Percentiles rank a stretch among this genome's conserved stretches.
Evolutionary conservation across 2,888 invertebrate species (phyloP).

Genomic region (Allolobophora icterica): DNA sequence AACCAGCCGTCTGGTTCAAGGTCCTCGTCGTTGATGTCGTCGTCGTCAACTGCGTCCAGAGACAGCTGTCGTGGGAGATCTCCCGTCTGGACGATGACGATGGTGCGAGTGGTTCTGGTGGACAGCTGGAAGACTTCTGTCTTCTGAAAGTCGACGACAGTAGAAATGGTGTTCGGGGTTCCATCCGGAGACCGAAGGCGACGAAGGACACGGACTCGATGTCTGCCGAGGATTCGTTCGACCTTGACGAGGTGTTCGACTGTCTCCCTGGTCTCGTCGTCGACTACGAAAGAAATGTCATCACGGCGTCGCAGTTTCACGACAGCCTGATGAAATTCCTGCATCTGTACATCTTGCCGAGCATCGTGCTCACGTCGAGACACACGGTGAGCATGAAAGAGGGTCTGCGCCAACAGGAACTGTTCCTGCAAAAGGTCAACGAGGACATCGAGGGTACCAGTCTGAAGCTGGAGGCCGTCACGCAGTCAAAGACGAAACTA

Average conservation of each 20-base stretch:
- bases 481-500: slow-evolving; percentile 41
- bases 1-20: slow-evolving; percentile 31
- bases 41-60: not conserved
- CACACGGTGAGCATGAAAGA: slow-evolving; percentile 49
- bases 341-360: slow-evolving; percentile 57
- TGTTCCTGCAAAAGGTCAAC: slow-evolving; percentile 47
- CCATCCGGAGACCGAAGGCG: not conserved
- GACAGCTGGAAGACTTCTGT: not conserved
- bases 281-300: slow-evolving; percentile 32
- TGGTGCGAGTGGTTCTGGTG: not conserved
- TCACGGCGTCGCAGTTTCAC: slow-evolving; percentile 42
- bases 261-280: slow-evolving; percentile 33
- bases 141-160: not conserved
- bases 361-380: slow-evolving; percentile 50
- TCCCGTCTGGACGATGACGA: not conserved
- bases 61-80: slow-evolving; percentile 5
- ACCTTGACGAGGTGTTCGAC: slow-evolving; percentile 56
- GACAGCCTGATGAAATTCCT: slow-evolving; percentile 50
- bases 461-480: slow-evolving; percentile 49
- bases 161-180: not conserved
- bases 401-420: slow-evolving; percentile 35
- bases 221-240: slow-evolving; percentile 52
- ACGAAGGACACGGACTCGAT: not conserved
- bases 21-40: slow-evolving; percentile 19
- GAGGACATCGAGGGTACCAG: slow-evolving; percentile 52